Conservation (phyloP, 1,140 invertebrate species). For the Glossosoma conforme region DNA sequence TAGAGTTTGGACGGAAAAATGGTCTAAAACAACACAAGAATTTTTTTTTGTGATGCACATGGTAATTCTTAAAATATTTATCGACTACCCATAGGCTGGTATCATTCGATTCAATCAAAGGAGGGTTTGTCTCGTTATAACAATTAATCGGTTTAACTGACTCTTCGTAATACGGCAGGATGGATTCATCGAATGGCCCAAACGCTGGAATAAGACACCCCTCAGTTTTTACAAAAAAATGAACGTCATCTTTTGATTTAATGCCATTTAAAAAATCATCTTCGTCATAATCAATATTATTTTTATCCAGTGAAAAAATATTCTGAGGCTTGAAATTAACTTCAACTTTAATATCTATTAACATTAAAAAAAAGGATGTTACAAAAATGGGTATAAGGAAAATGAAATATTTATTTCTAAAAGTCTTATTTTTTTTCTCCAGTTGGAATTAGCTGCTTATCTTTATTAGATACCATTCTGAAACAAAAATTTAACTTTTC, state of each 20-base stretch:
- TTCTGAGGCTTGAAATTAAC: conserved; percentile 21
- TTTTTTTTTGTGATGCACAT: conserved; percentile 42
- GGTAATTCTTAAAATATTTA: conserved; percentile 49
- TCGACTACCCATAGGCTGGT: conserved; percentile 53
- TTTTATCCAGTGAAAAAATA: conserved; percentile 26
- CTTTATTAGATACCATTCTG: no score
- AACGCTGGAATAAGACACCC: conserved; percentile 77
- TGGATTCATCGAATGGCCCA: conserved; percentile 60
- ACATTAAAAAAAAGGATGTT: conserved; percentile 19
- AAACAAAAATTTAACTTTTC: conserved; percentile 6
- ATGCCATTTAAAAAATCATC: no score
- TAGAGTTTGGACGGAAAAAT: conserved; percentile 52
- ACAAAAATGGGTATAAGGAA: conserved; percentile 12
- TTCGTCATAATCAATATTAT: conserved; percentile 18
- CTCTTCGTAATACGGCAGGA: conserved; percentile 43
- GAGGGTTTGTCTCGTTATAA: conserved; percentile 37
- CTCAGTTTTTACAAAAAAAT: conserved; percentile 61
- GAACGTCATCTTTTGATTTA: conserved; percentile 30
- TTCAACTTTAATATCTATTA: conserved; percentile 23
- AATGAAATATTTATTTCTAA: conserved; percentile 26
- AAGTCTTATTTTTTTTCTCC: conserved; percentile 17
- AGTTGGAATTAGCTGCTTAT: conserved; percentile 10
- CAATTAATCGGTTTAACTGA: conserved; percentile 39
- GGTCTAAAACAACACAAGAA: conserved; percentile 59
- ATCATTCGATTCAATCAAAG: conserved; percentile 59